Base-by-base conservation (phyloP, 2,888 invertebrate species). In the Agrochola lychnidis region DNA sequence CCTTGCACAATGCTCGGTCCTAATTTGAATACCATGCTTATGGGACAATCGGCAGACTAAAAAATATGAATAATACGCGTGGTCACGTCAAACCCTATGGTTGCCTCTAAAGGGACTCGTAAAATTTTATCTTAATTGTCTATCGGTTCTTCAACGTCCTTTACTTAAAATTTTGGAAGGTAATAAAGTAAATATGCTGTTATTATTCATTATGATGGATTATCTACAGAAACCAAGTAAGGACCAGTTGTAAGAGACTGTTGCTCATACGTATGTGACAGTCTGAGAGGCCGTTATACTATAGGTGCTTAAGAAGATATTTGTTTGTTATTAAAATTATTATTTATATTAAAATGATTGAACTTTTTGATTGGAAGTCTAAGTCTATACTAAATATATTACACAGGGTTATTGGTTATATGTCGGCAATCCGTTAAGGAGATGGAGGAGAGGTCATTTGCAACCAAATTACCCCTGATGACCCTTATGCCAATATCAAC, bases 291-390 rank as follows among this genome's bases (percentile, higher is more conserved):
- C 10, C 19, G 12, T 30, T 48, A 19, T 19, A 25, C 22, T 10
- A n/a, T n/a, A 53, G 45, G 4, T 45, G 14, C 45, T 45, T 12
- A 45, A 45, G n/a, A n/a, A n/a, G 10, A 95, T 92, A 66, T 87
- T 30, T 30, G 30, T 30, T 81, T 83, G 89, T 89, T 89, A 96
- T 91, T 90, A 93, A 91, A 89, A 94, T 92, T 90, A 97, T 97
- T 97, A 51, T 51, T 51, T 51, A 51, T 19, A 51, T 51, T 97
- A 97, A 95, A 91, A 88, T 70, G 76, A 82, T 94, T 97, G 97
- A 97, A 96, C 97, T 94, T 97, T 97, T 97, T 97, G 97, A 97
- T 97, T 98, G 97, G 97, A 98, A 98, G 94, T 97, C 97, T 36
- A 2, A 1, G 36, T 36, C 36, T 3, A 36, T 36, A 1, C 4